Conservation (phyloP, 2,888 invertebrate species). For the Parnassius glacialis region DNA sequence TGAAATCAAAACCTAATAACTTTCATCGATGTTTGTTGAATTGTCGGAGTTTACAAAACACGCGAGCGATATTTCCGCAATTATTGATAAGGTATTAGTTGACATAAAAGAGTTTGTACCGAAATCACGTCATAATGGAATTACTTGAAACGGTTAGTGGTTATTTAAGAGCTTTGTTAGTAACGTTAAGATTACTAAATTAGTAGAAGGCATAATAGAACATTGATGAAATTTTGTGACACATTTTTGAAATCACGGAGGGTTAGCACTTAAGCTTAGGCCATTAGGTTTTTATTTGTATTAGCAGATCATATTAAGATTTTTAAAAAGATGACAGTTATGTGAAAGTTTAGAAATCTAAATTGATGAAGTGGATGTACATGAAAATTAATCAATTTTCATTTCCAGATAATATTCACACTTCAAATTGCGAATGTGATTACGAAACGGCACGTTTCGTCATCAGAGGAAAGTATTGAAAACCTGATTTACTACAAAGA, state of each 20-base stretch:
- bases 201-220: neutral
- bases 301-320: too few relatives aligned
- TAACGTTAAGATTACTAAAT: neutral
- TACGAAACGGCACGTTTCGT: slow-evolving; percentile 42
- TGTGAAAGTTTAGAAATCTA: neutral
- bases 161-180: neutral
- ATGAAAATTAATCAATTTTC: neutral
- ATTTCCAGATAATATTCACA: slow-evolving; percentile 51
- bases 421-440: slow-evolving; percentile 42
- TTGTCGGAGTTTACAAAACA: slow-evolving; percentile 20
- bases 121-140: slow-evolving; percentile 21
- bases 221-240: neutral
- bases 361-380: neutral
- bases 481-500: slow-evolving; percentile 68
- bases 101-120: slow-evolving; percentile 1
- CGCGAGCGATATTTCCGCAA: slow-evolving; percentile 5
- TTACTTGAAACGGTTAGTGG: slow-evolving; percentile 28
- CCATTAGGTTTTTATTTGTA: neutral
- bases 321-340: neutral
- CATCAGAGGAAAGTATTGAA: slow-evolving; percentile 67
- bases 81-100: slow-evolving; percentile 14
- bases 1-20: slow-evolving; percentile 3
- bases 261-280: neutral
- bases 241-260: neutral
- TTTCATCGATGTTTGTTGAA: slow-evolving; percentile 7